Percentiles rank a stretch among this genome's conserved stretches.
Evolutionary conservation across 2,113 vertebrate species (phyloP).

Genomic region (Festucalex cinctus): DNA sequence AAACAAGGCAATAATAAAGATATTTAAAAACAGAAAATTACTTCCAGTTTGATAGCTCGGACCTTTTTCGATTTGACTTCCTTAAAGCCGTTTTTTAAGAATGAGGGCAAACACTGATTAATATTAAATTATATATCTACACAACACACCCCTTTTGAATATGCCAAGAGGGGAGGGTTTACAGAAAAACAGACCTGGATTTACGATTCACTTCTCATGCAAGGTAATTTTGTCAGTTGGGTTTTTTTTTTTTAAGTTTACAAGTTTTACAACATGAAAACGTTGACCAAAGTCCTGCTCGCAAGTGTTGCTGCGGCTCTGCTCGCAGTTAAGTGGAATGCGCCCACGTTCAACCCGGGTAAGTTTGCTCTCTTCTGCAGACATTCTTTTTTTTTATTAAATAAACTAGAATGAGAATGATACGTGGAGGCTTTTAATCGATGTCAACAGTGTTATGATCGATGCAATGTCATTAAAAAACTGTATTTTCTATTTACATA

Average conservation of each 20-base stretch:
- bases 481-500: not conserved
- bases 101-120: too few relatives aligned
- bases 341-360: slow-evolving; percentile 63
- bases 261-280: slow-evolving; percentile 51
- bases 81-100: not conserved
- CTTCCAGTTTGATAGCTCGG: not conserved
- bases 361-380: slow-evolving; percentile 7
- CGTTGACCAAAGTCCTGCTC: slow-evolving; percentile 43
- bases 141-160: not conserved
- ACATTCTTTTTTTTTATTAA: too few relatives aligned
- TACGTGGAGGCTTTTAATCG: not conserved
- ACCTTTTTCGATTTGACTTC: not conserved
- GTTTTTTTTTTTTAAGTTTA: too few relatives aligned
- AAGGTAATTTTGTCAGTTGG: not conserved
- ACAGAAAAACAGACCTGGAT: not conserved
- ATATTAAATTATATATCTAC: slow-evolving; percentile 1
- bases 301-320: slow-evolving; percentile 44
- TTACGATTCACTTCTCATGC: not conserved
- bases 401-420: too few relatives aligned
- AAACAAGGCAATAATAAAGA: not conserved
- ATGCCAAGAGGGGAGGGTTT: not conserved
- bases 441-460: not conserved
- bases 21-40: not conserved
- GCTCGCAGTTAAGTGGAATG: slow-evolving; percentile 57
- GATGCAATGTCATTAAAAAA: not conserved